Base-by-base conservation (phyloP, 1,140 invertebrate species). In the Glossosoma conforme region DNA sequence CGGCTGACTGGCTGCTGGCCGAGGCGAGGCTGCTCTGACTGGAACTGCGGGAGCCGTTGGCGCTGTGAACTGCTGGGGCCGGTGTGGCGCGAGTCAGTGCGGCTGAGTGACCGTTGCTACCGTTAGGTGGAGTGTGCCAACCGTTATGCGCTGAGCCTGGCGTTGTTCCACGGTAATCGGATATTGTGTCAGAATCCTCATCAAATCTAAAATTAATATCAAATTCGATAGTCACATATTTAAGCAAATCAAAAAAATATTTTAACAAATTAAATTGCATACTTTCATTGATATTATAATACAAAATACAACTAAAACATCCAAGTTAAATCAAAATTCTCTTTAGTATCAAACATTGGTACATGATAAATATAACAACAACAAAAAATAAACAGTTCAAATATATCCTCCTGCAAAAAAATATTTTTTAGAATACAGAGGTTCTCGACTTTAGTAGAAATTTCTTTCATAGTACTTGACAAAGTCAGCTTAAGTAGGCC, bases 181-280 rank as follows among this genome's bases (percentile, higher is more conserved):
- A 60, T 28, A 73, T 72, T 66, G 74, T 74, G 62, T 75, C 74
- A 0, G 74, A 75, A 58, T 76, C 74, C 45, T 74, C 72, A 44
- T 76, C 74, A 48, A 68, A 73, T 42, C 74, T 76, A 51, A 32
- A 72, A 67, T 32, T 11, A 33, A 55, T 13, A 58, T 19, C 30
- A 9, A 41, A 13, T 13, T 17, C n/a, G 14, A 35, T 14, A 15
- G n/a, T 33, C 21, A 10, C 11, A 20, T 30, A 46, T 10, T n/a
- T 25, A 25, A 46, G 15, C 11, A 43, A 43, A 20, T 49, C n/a
- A 17, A 10, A 48, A 9, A 48, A 21, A 40, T 37, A 41, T 45
- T 17, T 51, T 15, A 45, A 24, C 3, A 8, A 32, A 9, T 42
- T 20, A n/a, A n/a, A n/a, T n/a, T n/a, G n/a, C n/a, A n/a, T n/a